These are phyloP conservation scores for Brachionichthys hirsutus DNA, from an alignment of 2,113 vertebrate genomes.

Conservation along the genomic window DNA sequence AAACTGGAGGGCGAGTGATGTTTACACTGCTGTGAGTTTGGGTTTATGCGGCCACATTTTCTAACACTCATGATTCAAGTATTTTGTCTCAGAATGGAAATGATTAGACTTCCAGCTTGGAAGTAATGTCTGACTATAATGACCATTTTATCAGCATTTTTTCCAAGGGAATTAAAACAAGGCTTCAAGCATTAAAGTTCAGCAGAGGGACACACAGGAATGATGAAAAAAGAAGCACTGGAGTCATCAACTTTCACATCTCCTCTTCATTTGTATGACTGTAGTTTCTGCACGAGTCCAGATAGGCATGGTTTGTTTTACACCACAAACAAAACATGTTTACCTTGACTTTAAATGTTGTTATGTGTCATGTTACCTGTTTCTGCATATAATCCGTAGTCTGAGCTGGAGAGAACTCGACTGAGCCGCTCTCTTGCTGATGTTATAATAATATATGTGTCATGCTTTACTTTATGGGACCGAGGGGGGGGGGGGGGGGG, in stretches of 20 bases:
- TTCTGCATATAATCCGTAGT: neutral
- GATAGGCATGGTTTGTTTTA: neutral
- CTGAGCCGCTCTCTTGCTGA: too few species aligned
- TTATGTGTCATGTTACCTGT: neutral
- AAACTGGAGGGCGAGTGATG: neutral
- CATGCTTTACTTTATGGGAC: too few species aligned
- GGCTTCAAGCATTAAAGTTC: conserved; percentile 1
- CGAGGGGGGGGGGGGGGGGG: too few species aligned
- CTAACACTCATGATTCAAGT: conserved; percentile 13
- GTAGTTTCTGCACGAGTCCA: conserved; percentile 40
- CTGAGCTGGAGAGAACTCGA: neutral
- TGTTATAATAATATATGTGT: too few species aligned
- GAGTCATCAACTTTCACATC: conserved; percentile 8
- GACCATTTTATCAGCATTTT: neutral
- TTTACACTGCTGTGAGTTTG: conserved; percentile 11
- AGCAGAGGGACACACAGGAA: conserved; percentile 1
- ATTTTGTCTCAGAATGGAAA: conserved; percentile 21
- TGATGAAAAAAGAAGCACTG: conserved; percentile 6
- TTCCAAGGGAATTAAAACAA: conserved; percentile 21
- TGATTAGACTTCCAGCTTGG: conserved; percentile 15
- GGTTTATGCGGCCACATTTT: conserved; percentile 26
- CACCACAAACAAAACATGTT: neutral
- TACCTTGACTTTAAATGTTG: neutral
- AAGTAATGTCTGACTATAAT: conserved; percentile 26
- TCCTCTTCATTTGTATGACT: conserved; percentile 7